Base-by-base conservation (phyloP, 2,797 vertebrate genomes). In the Mus spretus region DNA sequence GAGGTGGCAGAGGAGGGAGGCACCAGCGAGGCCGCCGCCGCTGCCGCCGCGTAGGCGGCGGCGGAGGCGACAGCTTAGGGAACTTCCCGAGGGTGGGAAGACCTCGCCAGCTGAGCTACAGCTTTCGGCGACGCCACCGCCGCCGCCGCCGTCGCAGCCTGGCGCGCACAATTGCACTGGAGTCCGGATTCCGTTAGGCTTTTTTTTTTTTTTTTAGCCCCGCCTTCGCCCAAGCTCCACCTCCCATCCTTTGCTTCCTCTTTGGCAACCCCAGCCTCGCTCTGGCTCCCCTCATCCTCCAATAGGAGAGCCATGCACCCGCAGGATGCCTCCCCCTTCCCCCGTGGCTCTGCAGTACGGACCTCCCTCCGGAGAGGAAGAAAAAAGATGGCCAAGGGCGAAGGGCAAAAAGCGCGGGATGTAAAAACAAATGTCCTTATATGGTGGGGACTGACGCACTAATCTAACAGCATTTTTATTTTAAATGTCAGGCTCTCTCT, bases 1-100 rank as follows among this genome's bases (percentile, higher is more conserved):
- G 92, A 96, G 80, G 97, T 97, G 97, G 92, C 95, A 53, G 96
- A 92, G 97, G 95, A 96, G 95, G 87, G 80, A 94, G 91, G 90
- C 89, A 90, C 91, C 93, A 91, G 83, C 92, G 65, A 81, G 74
- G 96, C 93, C 22, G 78, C 88, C 15, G 75, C 91, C 75, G 80
- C 67, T 70, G 37, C 82, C 89, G 91, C 90, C 85, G 78, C 83
- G 61, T 57, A 81, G 89, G 90, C 88, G 79, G 67, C 93, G 81
- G 72, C 78, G 80, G 88, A 72, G 92, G 90, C 77, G 47, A 89
- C 95, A 87, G 89, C 89, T 87, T 95, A 11, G 83, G 95, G 93
- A 91, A 96, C 89, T 94, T 97, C 96, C 92, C 72, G 89, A 92
- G 88, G 55, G 31, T 81, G 55, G 95, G 89, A 96, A 95, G 93